Conservation (phyloP, 2,888 invertebrate species). For the Iselma pallidipennis region DNA sequence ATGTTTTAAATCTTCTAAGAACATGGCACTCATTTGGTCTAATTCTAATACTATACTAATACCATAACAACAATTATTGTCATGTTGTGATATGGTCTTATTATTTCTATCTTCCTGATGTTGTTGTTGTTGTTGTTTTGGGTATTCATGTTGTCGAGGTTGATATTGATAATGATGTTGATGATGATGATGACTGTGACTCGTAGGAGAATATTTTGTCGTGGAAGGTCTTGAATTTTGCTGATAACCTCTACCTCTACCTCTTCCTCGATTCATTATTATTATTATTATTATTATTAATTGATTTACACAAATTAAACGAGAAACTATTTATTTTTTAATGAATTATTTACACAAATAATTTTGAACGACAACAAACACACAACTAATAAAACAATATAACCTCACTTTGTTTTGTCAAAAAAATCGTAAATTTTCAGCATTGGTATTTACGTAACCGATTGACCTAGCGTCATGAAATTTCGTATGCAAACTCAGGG, state of each 20-base stretch:
- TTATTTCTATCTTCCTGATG: background rate
- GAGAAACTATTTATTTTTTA: background rate
- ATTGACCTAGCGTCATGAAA: too few species aligned
- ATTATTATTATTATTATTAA: background rate
- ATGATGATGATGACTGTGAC: background rate
- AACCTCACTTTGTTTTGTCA: slow-evolving; percentile 18
- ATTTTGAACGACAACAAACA: slow-evolving; percentile 10
- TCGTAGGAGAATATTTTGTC: slow-evolving; percentile 1
- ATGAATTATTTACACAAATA: background rate
- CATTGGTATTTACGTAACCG: too few species aligned
- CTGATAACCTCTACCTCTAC: slow-evolving; percentile 33
- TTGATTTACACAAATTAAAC: background rate
- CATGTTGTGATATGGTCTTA: slow-evolving; percentile 42
- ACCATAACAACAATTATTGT: slow-evolving; percentile 50
- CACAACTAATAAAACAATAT: slow-evolving; percentile 12
- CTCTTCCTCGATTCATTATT: slow-evolving; percentile 29
- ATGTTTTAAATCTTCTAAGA: slow-evolving; percentile 57
- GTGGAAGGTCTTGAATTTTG: slow-evolving; percentile 16
- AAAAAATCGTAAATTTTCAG: too few species aligned
- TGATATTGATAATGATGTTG: background rate
- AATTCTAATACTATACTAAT: slow-evolving; percentile 55
- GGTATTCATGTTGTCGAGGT: background rate
- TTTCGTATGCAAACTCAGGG: too few species aligned
- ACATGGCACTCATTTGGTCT: slow-evolving; percentile 51
- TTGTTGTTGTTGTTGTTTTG: background rate